These are phyloP conservation scores for Ophiodon elongatus DNA, from an alignment of 2,113 vertebrate genomes.

Conservation along the genomic window DNA sequence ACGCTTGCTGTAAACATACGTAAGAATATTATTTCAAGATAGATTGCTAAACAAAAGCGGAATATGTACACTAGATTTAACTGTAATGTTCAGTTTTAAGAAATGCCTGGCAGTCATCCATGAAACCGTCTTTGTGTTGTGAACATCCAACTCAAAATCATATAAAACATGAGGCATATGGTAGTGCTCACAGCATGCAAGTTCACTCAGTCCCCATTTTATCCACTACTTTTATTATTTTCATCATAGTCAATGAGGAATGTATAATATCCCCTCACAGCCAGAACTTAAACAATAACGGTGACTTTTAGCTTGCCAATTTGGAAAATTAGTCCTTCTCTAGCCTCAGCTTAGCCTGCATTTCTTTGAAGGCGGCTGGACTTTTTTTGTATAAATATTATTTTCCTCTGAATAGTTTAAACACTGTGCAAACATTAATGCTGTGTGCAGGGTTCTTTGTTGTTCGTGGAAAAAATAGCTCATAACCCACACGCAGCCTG, in stretches of 20 bases:
- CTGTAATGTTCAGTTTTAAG: background rate
- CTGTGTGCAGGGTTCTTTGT: slow-evolving; percentile 56
- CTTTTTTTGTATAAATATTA: slow-evolving; percentile 58
- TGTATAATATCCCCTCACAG: slow-evolving; percentile 34
- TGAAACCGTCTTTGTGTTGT: slow-evolving; percentile 29
- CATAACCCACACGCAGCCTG: slow-evolving; percentile 52
- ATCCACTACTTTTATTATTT: slow-evolving; percentile 37
- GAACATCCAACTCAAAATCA: slow-evolving; percentile 25
- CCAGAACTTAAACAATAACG: slow-evolving; percentile 41
- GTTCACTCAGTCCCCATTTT: slow-evolving; percentile 36
- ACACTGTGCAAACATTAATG: slow-evolving; percentile 60
- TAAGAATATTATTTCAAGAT: background rate
- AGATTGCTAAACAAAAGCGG: slow-evolving; percentile 1
- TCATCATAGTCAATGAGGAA: slow-evolving; percentile 36
- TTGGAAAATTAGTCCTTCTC: slow-evolving; percentile 40
- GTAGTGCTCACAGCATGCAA: slow-evolving; percentile 46
- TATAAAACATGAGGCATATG: slow-evolving; percentile 50
- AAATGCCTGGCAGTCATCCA: slow-evolving; percentile 38
- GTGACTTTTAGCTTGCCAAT: slow-evolving; percentile 53
- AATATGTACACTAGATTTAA: slow-evolving; percentile 16
- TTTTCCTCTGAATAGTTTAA: slow-evolving; percentile 66
- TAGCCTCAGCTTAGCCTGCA: slow-evolving; percentile 32
- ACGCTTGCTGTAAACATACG: background rate
- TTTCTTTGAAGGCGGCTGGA: slow-evolving; percentile 26
- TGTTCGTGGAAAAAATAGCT: slow-evolving; percentile 58